Evolutionary conservation across 2,888 invertebrate genomes (phyloP), one percentile per base, ranked within the genome.

Genomic region (Nomada goodeniana): DNA sequence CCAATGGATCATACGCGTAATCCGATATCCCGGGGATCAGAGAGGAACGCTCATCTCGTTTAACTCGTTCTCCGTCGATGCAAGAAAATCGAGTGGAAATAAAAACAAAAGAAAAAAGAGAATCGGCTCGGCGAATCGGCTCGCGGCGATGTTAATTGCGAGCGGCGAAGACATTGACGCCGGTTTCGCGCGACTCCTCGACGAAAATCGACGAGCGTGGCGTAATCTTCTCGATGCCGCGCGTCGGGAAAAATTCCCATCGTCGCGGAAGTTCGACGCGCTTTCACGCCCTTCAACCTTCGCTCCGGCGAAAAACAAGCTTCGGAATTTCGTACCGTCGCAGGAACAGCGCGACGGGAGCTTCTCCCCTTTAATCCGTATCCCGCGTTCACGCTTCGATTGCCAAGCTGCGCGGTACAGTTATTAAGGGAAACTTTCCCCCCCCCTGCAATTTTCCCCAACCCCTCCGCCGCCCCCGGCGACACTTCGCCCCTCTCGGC

Each of bases 351-450:
- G 70, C 76, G 68, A 75, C 72, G 79, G 77, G 61, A 89, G 89
- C 68, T 89, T 90, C 87, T 88, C 90, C 88, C 86, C 90, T 91
- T 91, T 91, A 91, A 91, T 91, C 91, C 91, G 91, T 92, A 92
- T 92, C 92, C 91, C 90, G 89, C 89, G 89, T 91, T 92, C 89
- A 91, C 91, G 92, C 92, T 89, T 91, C 90, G 92, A 92, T 91
- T 89, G 90, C 87, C 88, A 86, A 79, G 89, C 89, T 86, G 89
- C 88, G 89, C 91, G 89, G 89, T 89, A 92, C 91, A 91, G 90
- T 91, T 91, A 91, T 91, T 91, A 90, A 90, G 89, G 89, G 89
- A 92, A 92, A 92, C 89, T 92, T 91, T 91, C 89, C 80, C 73
- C 88, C 87, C 57, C 10, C 86, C 86, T 7, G 77, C 86, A 88